Percentiles rank a stretch among this genome's conserved stretches.
phyloP scores from a whole-genome alignment of 2,113 vertebrate species.

The Maccullochella peelii region DNA sequence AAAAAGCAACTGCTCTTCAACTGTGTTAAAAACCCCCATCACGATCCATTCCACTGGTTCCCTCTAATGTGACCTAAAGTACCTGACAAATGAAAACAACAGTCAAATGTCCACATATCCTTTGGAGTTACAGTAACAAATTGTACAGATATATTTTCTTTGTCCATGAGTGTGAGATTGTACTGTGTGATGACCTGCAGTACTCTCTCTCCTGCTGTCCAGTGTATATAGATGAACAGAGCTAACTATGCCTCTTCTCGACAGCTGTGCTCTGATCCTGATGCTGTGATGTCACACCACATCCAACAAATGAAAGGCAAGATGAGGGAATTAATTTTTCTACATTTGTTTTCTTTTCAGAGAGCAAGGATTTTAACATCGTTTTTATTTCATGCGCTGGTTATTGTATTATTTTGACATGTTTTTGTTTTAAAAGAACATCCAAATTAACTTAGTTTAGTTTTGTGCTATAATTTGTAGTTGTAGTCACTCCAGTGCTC shows the following conservation, averaged over 20 bases:
- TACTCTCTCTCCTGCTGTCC: conserved; percentile 7
- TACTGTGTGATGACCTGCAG: conserved; percentile 2
- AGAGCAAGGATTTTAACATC: conserved; percentile 9
- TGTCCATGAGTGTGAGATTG: conserved; percentile 24
- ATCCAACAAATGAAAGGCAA: conserved; percentile 30
- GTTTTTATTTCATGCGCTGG: conserved; percentile 20
- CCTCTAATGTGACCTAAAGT: conserved; percentile 37
- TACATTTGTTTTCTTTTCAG: conserved; percentile 39
- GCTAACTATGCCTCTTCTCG: conserved; percentile 33
- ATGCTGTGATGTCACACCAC: conserved; percentile 48
- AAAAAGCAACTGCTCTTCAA: neutral
- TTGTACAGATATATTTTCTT: conserved; percentile 65
- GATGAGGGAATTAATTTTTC: conserved; percentile 61
- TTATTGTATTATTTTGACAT: conserved; percentile 27
- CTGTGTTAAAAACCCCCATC: neutral
- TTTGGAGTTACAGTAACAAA: conserved; percentile 44
- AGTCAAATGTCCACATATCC: conserved; percentile 6
- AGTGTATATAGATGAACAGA: conserved; percentile 40
- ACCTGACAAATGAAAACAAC: conserved; percentile 1
- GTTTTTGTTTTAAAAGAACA: conserved; percentile 43
- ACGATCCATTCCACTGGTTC: conserved; percentile 11
- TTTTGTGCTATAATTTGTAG: conserved; percentile 7
- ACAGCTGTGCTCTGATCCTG: conserved; percentile 31
- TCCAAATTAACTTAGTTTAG: neutral
- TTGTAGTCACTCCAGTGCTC: conserved; percentile 9